phyloP scores from a whole-genome alignment of 2,888 invertebrate species.

The Mythimna lalbum region DNA sequence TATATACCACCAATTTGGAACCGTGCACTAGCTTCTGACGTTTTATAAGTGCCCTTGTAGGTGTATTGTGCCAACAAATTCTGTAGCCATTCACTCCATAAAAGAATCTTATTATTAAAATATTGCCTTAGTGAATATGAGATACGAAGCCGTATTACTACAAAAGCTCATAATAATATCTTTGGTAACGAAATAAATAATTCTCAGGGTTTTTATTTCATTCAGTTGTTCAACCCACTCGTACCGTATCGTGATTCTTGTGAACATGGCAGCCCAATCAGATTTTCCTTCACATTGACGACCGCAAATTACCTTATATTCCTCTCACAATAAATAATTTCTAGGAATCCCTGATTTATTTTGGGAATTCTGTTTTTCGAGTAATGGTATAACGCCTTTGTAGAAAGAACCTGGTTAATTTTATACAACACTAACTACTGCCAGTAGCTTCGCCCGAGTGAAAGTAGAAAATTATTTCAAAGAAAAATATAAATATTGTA shows the following conservation, averaged over 20 bases:
- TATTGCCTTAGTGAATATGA: neutral
- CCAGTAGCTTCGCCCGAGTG: too few relatives aligned
- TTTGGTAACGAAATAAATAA: conserved; percentile 22
- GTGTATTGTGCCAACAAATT: too few relatives aligned
- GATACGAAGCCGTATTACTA: neutral
- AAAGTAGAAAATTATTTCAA: too few relatives aligned
- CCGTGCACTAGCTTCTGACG: too few relatives aligned
- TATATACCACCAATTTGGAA: too few relatives aligned
- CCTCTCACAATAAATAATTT: conserved; percentile 46
- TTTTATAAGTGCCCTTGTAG: too few relatives aligned
- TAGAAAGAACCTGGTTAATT: neutral
- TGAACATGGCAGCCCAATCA: conserved; percentile 70
- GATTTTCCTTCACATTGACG: conserved; percentile 68
- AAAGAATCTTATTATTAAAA: neutral
- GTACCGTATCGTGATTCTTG: conserved; percentile 53
- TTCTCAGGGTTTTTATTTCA: conserved; percentile 21
- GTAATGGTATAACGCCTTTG: conserved; percentile 6
- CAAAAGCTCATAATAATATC: conserved; percentile 17
- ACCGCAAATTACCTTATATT: conserved; percentile 71
- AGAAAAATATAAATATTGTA: too few relatives aligned
- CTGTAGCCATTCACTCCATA: neutral
- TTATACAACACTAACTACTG: neutral
- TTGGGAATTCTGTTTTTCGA: conserved; percentile 9
- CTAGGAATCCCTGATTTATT: conserved; percentile 17
- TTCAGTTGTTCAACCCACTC: conserved; percentile 41